Evolutionary conservation across 1,140 invertebrate genomes (phyloP).

Genomic region (Drepana arcuata): DNA sequence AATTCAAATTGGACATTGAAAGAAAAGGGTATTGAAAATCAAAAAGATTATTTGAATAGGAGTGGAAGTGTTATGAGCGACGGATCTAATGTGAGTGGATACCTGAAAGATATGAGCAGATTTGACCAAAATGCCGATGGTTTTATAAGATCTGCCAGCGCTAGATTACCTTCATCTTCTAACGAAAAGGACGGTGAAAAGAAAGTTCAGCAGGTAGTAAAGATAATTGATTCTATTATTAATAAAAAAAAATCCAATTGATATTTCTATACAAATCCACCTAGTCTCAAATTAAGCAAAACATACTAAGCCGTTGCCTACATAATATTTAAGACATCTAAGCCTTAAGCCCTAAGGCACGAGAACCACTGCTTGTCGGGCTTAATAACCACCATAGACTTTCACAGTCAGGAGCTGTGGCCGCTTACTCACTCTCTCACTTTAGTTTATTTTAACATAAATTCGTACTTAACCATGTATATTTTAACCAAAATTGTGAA

Average conservation of each 20-base stretch:
- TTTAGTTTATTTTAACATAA: no score
- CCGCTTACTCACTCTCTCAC: no score
- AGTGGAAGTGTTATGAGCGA: constrained; percentile 70
- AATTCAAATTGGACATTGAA: constrained; percentile 69
- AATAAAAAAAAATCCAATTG: not conserved
- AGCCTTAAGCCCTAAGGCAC: no score
- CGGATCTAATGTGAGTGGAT: constrained; percentile 54
- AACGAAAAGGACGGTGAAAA: constrained; percentile 75
- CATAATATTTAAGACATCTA: no score
- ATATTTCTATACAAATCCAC: no score
- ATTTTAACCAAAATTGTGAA: no score
- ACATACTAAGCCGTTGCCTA: no score
- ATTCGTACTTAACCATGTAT: no score
- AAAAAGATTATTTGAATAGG: constrained; percentile 60
- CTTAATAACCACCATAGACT: no score
- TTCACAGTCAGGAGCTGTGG: no score
- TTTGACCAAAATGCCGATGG: constrained; percentile 41
- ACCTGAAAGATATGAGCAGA: constrained; percentile 43
- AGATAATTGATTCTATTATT: not conserved
- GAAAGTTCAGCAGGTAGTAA: constrained; percentile 75
- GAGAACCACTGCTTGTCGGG: no score
- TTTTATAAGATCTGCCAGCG: constrained; percentile 82
- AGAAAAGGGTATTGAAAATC: constrained; percentile 50
- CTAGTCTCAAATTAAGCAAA: no score
- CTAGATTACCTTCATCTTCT: constrained; percentile 77